Base-by-base conservation (phyloP, 2,797 vertebrate genomes). In the Sebastes aleutianus region DNA sequence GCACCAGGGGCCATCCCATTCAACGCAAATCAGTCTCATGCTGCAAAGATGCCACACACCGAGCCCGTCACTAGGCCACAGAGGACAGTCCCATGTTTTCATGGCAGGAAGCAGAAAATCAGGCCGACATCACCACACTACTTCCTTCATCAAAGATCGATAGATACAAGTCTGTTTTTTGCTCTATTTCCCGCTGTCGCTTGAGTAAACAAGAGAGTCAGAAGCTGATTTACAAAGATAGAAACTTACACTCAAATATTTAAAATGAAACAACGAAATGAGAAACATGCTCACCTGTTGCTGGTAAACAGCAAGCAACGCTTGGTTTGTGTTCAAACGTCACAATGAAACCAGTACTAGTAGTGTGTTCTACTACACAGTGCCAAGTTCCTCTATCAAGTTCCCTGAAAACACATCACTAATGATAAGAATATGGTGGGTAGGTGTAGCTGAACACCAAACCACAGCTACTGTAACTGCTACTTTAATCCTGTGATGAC, bases 21-120 rank as follows among this genome's bases (percentile, higher is more conserved):
- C 93, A 87, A 92, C 91, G 93, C 92, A 94, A 93, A 95, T 95
- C 88, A 90, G 90, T 85, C 79, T 91, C 91, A 85, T 83, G 84
- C 85, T 88, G 86, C 87, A 89, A 80, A 83, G 91, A 92, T 85
- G 85, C 87, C 88, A 88, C 89, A 89, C 86, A 89, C 84, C 26
- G 76, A 65, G 88, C 54, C 77, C 71, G 88, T 88, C 76, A 85
- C 82, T 16, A 69, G 54, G 79, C 83, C 86, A 87, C 57, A 56
- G 59, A 87, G 76, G 87, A 91, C 79, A 31, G 90, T 77, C 83
- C 83, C 76, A 43, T 80, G 85, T 62, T 85, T 92, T 88, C 84
- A 85, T n/a, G 47, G 79, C 91, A 93, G 86, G 83, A 89, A 86
- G 84, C 63, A 59, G 43, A 92, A 83, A 91, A 90, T 78, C 72